Percentiles rank a stretch among this genome's conserved stretches.
phyloP scores from a whole-genome alignment of 2,797 vertebrate species.

The Hypotaenidia philippensis region DNA sequence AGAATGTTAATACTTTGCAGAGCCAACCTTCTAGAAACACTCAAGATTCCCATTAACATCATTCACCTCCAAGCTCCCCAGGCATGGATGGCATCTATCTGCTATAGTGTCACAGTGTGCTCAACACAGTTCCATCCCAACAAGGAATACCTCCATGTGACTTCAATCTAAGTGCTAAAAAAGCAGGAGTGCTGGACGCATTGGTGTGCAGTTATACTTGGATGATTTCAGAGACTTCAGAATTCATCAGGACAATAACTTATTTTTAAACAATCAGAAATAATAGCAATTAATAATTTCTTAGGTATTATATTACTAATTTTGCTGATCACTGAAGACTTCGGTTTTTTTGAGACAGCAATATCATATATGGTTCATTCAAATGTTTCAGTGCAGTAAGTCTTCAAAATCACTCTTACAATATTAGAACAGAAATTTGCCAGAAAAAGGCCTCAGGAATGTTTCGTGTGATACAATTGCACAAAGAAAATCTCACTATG shows the following conservation, averaged over 20 bases:
- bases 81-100: background rate
- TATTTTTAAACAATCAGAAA: background rate
- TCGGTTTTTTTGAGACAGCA: background rate
- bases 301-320: background rate
- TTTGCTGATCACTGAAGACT: background rate
- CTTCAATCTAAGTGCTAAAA: no score
- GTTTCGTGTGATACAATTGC: background rate
- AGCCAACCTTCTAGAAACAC: background rate
- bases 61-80: background rate
- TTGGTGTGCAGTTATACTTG: background rate
- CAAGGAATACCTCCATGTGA: background rate
- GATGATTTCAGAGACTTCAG: background rate
- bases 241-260: fast-evolving
- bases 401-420: background rate
- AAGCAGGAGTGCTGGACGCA: no score
- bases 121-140: background rate
- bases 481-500: background rate
- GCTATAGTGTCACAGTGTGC: background rate
- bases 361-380: background rate
- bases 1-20: background rate
- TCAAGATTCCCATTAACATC: background rate
- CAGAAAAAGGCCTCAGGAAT: background rate
- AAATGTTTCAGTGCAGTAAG: background rate
- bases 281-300: background rate
- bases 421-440: background rate